Conservation (phyloP, 2,888 invertebrate species). For the Fissipunctia ypsillon region DNA sequence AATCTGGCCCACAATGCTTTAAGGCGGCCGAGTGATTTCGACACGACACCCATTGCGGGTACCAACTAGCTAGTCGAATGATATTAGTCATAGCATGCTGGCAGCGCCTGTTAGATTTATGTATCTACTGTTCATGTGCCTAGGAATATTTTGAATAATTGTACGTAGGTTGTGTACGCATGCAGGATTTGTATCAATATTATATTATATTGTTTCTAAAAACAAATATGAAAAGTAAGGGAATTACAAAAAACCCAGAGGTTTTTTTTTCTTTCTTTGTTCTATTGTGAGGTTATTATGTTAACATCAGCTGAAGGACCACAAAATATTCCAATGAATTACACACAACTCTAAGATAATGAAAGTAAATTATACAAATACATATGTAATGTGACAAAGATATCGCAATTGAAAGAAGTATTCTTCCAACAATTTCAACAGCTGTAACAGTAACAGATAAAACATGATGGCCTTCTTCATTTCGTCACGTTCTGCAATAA, state of each 20-base stretch:
- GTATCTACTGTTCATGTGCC: neutral
- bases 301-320: constrained; percentile 5
- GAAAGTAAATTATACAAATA: constrained; percentile 25
- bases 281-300: neutral
- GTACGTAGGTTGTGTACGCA: neutral
- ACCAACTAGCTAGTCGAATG: constrained; percentile 33
- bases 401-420: constrained; percentile 36
- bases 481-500: constrained; percentile 46
- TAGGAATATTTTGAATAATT: constrained; percentile 21
- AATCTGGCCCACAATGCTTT: constrained; percentile 57
- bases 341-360: constrained; percentile 38
- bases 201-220: neutral
- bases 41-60: constrained; percentile 52
- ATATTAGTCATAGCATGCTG: constrained; percentile 54
- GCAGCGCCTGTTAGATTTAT: constrained; percentile 18
- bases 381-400: constrained; percentile 38
- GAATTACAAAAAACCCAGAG: constrained; percentile 6
- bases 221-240: neutral
- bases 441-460: constrained; percentile 34
- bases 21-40: constrained; percentile 49
- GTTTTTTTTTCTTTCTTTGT: neutral
- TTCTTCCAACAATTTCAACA: constrained; percentile 15
- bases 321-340: constrained; percentile 39
- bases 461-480: constrained; percentile 46
- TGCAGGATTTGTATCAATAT: neutral